Evolutionary conservation across 2,113 vertebrate species (phyloP).

Genomic region (Cranoglanis bouderius): DNA sequence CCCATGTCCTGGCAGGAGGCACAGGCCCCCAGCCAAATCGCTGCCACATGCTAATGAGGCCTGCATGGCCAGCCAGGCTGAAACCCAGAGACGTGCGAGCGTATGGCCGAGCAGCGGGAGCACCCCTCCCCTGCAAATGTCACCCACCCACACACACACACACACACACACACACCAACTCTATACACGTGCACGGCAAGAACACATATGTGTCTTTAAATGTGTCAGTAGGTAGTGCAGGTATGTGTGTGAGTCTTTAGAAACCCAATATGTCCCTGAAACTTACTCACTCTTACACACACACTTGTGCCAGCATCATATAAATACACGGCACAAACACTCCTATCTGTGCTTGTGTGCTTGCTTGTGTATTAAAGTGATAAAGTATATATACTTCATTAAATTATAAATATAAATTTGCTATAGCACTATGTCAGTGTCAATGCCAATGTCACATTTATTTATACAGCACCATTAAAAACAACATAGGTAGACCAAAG

Average conservation of each 20-base stretch:
- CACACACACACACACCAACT: neutral
- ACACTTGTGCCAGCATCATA: neutral
- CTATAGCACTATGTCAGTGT: neutral
- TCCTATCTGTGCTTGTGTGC: neutral
- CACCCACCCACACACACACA: conserved; percentile 36
- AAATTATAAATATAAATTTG: neutral
- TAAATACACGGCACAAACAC: neutral
- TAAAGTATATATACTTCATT: neutral
- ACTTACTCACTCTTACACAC: neutral
- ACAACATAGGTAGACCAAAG: no score
- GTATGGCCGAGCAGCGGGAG: conserved; percentile 76
- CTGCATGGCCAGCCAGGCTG: conserved; percentile 76
- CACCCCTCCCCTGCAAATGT: conserved; percentile 56
- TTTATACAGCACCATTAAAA: no score
- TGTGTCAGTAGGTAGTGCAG: neutral
- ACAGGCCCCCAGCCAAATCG: conserved; percentile 81
- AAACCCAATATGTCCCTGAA: neutral
- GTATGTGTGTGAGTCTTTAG: neutral
- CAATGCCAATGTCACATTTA: no score
- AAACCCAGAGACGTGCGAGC: conserved; percentile 78
- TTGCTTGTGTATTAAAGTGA: neutral
- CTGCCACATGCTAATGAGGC: conserved; percentile 82
- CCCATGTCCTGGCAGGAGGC: conserved; percentile 79
- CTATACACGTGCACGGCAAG: neutral
- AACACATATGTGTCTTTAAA: neutral